Conservation (phyloP, 1,140 invertebrate species). For the Brachionus angularis region DNA sequence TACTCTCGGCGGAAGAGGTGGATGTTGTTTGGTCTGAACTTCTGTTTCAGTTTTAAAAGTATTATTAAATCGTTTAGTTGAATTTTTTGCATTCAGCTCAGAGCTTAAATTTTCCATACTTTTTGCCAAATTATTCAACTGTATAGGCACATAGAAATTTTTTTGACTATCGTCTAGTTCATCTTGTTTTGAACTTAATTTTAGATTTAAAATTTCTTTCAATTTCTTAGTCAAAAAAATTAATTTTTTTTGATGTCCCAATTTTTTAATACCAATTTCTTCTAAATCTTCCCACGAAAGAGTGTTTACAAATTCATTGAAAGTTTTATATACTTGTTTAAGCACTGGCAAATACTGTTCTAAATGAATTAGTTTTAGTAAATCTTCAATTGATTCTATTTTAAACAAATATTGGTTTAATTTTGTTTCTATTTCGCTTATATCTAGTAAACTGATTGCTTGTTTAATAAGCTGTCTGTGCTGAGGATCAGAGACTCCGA, state of each 20-base stretch:
- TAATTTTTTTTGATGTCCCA: slow-evolving; percentile 96
- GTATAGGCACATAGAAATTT: background rate
- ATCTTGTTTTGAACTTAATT: slow-evolving; percentile 28
- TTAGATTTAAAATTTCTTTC: slow-evolving; percentile 70
- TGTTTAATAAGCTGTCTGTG: slow-evolving; percentile 90
- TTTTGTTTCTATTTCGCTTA: background rate
- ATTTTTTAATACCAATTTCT: slow-evolving; percentile 82
- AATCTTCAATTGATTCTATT: slow-evolving; percentile 66
- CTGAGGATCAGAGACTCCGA: slow-evolving; percentile 91
- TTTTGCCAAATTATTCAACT: slow-evolving; percentile 43
- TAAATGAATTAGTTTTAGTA: slow-evolving; percentile 79
- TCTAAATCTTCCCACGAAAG: slow-evolving; percentile 96
- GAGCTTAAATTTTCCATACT: slow-evolving; percentile 41
- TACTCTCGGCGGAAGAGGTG: slow-evolving; percentile 31
- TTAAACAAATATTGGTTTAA: background rate
- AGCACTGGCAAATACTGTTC: slow-evolving; percentile 85
- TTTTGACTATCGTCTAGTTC: slow-evolving; percentile 45
- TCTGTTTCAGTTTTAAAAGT: background rate
- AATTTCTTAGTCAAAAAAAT: slow-evolving; percentile 91
- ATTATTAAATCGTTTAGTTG: no score
- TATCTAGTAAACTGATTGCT: slow-evolving; percentile 69
- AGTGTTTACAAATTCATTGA: slow-evolving; percentile 77
- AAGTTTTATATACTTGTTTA: slow-evolving; percentile 85
- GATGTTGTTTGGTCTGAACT: slow-evolving; percentile 2
- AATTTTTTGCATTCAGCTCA: slow-evolving; percentile 1